These are phyloP conservation scores for Aethina tumida DNA, from an alignment of 1,140 invertebrate genomes.

Conservation along the genomic window DNA sequence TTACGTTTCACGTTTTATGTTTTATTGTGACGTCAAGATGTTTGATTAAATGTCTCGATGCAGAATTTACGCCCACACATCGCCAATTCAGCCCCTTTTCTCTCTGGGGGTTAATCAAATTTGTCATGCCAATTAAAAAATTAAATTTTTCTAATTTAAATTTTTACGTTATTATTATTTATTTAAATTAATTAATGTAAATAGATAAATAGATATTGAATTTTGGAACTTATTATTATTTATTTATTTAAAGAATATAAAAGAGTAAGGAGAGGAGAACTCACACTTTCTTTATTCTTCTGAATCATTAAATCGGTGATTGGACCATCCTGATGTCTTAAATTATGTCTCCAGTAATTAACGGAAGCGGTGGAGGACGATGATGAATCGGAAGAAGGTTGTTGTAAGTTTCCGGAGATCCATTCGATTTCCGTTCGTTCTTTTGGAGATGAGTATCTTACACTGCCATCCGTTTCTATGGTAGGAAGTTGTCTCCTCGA, in stretches of 20 bases:
- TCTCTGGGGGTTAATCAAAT: too few relatives aligned
- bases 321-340: constrained; percentile 21
- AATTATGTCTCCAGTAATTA: constrained; percentile 30
- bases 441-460: constrained; percentile 28
- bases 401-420: constrained; percentile 17
- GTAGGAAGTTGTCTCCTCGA: constrained; percentile 31
- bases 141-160: too few relatives aligned
- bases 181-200: too few relatives aligned
- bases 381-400: constrained; percentile 17
- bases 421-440: constrained; percentile 30
- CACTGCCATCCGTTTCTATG: constrained; percentile 28
- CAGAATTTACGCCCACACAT: neutral
- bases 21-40: constrained; percentile 16
- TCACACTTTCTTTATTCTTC: too few relatives aligned
- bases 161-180: too few relatives aligned
- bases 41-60: neutral
- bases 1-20: too few relatives aligned
- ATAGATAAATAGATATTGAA: too few relatives aligned
- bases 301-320: too few relatives aligned
- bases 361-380: constrained; percentile 17
- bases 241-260: too few relatives aligned
- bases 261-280: too few relatives aligned
- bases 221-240: too few relatives aligned
- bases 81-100: too few relatives aligned
- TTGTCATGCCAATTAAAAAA: constrained; percentile 2